Percentiles rank a stretch among this genome's conserved stretches.
These are phyloP conservation scores for Isichthys henryi DNA, from an alignment of 2,113 vertebrate genomes.

Conservation along the genomic window DNA sequence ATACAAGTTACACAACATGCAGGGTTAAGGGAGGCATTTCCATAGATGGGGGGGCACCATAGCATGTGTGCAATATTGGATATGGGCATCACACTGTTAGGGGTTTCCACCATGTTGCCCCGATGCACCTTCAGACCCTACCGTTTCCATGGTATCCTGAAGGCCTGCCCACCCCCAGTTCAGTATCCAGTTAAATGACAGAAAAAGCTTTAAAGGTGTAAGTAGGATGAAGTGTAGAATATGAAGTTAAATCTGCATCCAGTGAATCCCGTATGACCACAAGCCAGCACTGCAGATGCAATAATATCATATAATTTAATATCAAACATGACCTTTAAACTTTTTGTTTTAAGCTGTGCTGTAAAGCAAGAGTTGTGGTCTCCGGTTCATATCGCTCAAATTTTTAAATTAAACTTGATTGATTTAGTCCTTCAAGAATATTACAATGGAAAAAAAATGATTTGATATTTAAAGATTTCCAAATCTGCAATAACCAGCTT, in stretches of 20 bases:
- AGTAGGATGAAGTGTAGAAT: background rate
- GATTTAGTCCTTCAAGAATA: background rate
- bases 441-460: background rate
- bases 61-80: background rate
- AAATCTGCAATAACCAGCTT: background rate
- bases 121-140: background rate
- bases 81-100: background rate
- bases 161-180: background rate
- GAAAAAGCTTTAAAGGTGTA: background rate
- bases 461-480: slow-evolving; percentile 7
- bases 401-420: background rate
- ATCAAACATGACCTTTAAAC: background rate
- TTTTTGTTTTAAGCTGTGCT: background rate
- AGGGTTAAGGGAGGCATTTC: background rate
- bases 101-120: background rate
- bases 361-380: background rate
- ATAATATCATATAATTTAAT: background rate
- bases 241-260: background rate
- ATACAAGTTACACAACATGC: background rate
- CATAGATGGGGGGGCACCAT: background rate
- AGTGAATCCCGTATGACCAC: background rate
- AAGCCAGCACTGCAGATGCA: background rate
- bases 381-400: background rate
- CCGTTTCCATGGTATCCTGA: background rate
- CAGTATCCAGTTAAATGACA: background rate